A percentile compares a stretch with the other conserved stretches of the same genome.
Evolutionary conservation across 2,797 vertebrate species (phyloP).

Genomic region (Miopithecus talapoin): DNA sequence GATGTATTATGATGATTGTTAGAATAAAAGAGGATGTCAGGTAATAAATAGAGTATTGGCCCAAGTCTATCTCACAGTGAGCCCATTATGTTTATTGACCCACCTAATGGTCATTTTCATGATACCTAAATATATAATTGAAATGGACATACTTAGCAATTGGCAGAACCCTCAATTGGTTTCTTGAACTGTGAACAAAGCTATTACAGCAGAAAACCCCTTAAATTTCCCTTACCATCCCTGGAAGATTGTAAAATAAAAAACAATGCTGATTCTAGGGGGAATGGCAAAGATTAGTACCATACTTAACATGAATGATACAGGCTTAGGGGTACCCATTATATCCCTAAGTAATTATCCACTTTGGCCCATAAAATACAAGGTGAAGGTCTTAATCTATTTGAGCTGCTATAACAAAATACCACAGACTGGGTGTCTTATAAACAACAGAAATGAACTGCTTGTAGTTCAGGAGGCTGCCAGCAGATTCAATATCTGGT

Average conservation of each 20-base stretch:
- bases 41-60: not conserved
- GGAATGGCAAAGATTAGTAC: not conserved
- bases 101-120: not conserved
- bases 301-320: not conserved
- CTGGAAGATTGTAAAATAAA: not conserved
- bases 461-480: not conserved
- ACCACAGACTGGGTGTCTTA: not conserved
- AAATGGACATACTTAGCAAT: not conserved
- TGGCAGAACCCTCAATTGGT: not conserved
- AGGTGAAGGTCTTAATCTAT: not conserved
- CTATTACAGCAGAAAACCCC: not conserved
- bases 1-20: not conserved
- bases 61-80: not conserved
- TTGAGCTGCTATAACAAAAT: not conserved
- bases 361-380: not conserved
- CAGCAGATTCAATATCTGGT: not conserved
- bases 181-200: not conserved
- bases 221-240: not conserved
- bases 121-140: not conserved
- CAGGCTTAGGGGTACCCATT: not conserved
- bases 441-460: not conserved
- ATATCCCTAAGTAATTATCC: not conserved
- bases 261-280: not conserved
- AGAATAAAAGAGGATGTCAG: not conserved
- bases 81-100: not conserved